Percentiles rank a stretch among this genome's conserved stretches.
Evolutionary conservation across 2,113 vertebrate genomes (phyloP).

Genomic region (Spermophilus dauricus): DNA sequence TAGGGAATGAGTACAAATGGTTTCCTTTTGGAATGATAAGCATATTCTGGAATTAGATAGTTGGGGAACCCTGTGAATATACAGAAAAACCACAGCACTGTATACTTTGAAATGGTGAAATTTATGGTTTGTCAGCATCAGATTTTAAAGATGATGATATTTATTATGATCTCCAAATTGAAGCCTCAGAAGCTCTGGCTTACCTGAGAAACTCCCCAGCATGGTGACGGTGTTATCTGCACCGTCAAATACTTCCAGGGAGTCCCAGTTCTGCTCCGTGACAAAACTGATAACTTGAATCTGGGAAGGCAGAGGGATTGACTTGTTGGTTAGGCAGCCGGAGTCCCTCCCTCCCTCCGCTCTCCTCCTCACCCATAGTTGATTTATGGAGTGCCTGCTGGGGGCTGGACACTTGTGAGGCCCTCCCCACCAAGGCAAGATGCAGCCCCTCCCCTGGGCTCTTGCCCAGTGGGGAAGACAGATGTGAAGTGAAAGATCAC

Average conservation of each 20-base stretch:
- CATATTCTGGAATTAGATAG: not conserved
- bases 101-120: not conserved
- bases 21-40: not conserved
- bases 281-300: conserved; percentile 99
- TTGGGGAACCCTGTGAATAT: not conserved
- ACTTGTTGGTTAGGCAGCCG: not conserved
- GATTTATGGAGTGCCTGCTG: not conserved
- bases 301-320: conserved; percentile 84
- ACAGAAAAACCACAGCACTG: not conserved
- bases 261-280: conserved; percentile 99
- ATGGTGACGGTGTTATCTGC: conserved; percentile 97
- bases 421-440: not conserved
- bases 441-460: not conserved
- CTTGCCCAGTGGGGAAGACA: not conserved
- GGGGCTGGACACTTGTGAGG: not conserved
- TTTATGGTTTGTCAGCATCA: not conserved
- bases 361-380: not conserved
- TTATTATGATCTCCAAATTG: rapidly evolving
- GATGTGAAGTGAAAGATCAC: not conserved
- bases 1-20: not conserved
- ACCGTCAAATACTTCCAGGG: conserved; percentile 98
- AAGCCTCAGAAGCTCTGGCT: not conserved
- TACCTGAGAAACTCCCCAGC: conserved; percentile 99
- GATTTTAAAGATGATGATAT: not conserved
- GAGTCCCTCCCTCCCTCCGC: not conserved